Percentiles rank a stretch among this genome's conserved stretches.
Conservation (phyloP, 2,888 invertebrate genomes). For the Hybos culiciformis region DNA sequence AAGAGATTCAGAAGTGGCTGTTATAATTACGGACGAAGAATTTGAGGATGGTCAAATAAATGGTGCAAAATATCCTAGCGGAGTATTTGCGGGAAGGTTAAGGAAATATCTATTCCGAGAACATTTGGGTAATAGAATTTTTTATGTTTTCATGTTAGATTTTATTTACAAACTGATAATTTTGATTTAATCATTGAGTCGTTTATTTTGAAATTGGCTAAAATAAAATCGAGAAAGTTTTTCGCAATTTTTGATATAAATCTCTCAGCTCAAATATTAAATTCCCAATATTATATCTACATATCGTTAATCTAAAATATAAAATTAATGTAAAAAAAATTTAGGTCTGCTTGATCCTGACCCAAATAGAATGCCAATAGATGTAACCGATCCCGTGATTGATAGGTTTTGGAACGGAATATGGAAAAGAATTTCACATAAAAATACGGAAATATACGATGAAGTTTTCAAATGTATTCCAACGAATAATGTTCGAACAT, state of each 20-base stretch:
- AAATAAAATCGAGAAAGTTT: no score
- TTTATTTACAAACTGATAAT: background rate
- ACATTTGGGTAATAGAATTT: conserved; percentile 62
- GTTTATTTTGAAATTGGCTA: no score
- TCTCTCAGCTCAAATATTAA: conserved; percentile 26
- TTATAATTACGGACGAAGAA: conserved; percentile 73
- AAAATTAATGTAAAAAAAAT: conserved; percentile 11
- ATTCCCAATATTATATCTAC: background rate
- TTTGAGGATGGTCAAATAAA: conserved; percentile 73
- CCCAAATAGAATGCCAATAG: conserved; percentile 35
- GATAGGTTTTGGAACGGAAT: conserved; percentile 70
- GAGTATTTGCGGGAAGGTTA: conserved; percentile 73
- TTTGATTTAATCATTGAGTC: no score
- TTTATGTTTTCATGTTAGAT: background rate
- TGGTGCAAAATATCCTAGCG: conserved; percentile 65
- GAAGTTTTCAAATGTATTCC: conserved; percentile 88
- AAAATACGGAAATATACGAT: conserved; percentile 82
- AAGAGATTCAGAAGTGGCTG: conserved; percentile 88
- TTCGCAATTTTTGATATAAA: no score
- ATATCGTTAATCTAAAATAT: background rate
- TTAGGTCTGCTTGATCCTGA: conserved; percentile 38
- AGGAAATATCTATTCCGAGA: conserved; percentile 79
- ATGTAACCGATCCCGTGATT: conserved; percentile 66
- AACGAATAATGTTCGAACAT: conserved; percentile 64
- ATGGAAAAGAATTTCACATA: conserved; percentile 68